Evolutionary conservation across 2,797 vertebrate genomes (phyloP).

Genomic region (Galagoides demidoff): DNA sequence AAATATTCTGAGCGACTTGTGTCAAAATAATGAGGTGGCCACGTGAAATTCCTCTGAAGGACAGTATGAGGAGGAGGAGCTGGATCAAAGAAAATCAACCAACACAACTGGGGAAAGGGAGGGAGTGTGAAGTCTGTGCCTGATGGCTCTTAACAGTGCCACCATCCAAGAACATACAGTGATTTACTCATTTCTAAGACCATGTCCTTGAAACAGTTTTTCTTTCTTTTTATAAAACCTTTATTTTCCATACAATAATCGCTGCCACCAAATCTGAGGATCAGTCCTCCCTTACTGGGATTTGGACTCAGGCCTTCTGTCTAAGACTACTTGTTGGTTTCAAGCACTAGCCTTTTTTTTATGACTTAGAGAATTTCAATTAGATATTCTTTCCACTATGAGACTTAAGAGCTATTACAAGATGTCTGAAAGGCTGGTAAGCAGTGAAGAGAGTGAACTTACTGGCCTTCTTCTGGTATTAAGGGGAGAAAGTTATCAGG

Average conservation of each 20-base stretch:
- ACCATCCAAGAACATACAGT: neutral
- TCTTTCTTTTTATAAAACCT: neutral
- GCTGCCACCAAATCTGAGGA: neutral
- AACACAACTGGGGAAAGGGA: neutral
- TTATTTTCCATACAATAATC: neutral
- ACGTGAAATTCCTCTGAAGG: neutral
- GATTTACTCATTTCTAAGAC: neutral
- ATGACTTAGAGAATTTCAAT: conserved; percentile 3
- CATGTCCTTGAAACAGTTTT: neutral
- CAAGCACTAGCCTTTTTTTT: neutral
- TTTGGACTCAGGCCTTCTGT: neutral
- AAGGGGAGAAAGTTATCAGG: neutral
- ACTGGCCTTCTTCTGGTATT: neutral
- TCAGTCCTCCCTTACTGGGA: neutral
- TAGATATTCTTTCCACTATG: neutral
- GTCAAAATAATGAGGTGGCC: neutral
- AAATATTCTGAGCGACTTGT: neutral
- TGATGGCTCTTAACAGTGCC: neutral
- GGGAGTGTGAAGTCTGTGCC: neutral
- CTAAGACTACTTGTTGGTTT: neutral
- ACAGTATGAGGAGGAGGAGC: neutral
- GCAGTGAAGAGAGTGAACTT: neutral
- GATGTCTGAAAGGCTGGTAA: neutral
- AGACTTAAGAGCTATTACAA: neutral
- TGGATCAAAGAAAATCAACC: neutral